phyloP scores from a whole-genome alignment of 1,140 invertebrate genomes.

The Drosophila elegans region DNA sequence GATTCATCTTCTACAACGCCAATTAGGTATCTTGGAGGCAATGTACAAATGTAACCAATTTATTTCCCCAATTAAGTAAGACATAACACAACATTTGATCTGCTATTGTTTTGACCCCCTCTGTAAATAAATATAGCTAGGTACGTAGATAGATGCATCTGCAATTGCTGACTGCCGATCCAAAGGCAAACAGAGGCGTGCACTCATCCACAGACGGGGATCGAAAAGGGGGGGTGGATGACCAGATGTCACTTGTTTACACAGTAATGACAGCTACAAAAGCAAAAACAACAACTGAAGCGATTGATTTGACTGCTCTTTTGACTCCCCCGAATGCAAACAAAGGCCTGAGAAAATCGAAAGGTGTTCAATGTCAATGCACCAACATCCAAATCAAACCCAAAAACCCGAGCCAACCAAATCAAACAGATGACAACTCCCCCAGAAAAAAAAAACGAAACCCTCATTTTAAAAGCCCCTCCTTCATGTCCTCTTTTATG shows the following conservation, averaged over 20 bases:
- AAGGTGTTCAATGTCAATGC: conserved; percentile 49
- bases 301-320: conserved; percentile 37
- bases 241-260: conserved; percentile 79
- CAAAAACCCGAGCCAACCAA: conserved; percentile 5
- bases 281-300: conserved; percentile 37
- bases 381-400: conserved; percentile 17
- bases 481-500: background rate
- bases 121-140: background rate
- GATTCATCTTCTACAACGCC: too few relatives aligned
- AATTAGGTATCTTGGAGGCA: too few relatives aligned
- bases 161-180: conserved; percentile 30
- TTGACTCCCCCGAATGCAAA: conserved; percentile 27
- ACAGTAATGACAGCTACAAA: conserved; percentile 36
- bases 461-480: background rate
- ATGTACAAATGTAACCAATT: background rate
- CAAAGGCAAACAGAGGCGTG: conserved; percentile 42
- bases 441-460: background rate
- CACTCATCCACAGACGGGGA: conserved; percentile 32
- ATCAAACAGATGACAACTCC: conserved; percentile 24
- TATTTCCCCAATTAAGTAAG: background rate
- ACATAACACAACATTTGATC: conserved; percentile 7
- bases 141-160: conserved; percentile 35
- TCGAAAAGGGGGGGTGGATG: conserved; percentile 12
- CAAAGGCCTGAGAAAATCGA: conserved; percentile 31
- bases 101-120: conserved; percentile 7